phyloP scores from a whole-genome alignment of 2,113 vertebrate genomes.

The Psophia crepitans region DNA sequence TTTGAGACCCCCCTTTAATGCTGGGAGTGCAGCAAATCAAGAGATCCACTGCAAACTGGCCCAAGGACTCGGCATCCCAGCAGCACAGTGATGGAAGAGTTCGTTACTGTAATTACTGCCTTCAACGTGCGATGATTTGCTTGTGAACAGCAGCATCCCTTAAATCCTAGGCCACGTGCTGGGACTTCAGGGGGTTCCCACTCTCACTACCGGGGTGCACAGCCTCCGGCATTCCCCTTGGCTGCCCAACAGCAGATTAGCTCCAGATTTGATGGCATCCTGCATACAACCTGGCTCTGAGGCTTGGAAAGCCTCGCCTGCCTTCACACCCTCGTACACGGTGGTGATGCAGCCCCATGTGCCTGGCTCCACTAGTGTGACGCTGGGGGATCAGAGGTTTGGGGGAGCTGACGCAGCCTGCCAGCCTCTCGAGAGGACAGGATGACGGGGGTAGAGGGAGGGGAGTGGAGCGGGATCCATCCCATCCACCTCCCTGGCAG shows the following conservation, averaged over 20 bases:
- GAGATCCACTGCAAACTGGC: not conserved
- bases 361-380: not conserved
- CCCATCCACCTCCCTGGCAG: not conserved
- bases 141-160: not conserved
- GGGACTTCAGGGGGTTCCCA: not conserved
- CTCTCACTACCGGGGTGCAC: rapidly evolving
- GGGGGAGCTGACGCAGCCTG: not conserved
- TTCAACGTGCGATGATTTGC: rapidly evolving
- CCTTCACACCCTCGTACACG: not conserved
- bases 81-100: not conserved
- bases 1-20: not conserved
- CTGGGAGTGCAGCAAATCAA: not conserved
- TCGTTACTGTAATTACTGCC: not conserved
- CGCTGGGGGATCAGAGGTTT: not conserved
- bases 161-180: not conserved
- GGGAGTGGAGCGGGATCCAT: not conserved
- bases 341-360: not conserved
- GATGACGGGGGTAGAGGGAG: not conserved
- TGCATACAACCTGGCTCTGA: not conserved
- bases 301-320: not conserved
- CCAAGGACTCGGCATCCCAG: not conserved
- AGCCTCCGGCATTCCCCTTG: not conserved
- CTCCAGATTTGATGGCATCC: not conserved
- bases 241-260: not conserved
- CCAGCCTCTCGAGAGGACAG: not conserved